Evolutionary conservation across 2,113 vertebrate genomes (phyloP), one percentile per base, ranked within the genome.

Genomic region (Gila orcuttii): DNA sequence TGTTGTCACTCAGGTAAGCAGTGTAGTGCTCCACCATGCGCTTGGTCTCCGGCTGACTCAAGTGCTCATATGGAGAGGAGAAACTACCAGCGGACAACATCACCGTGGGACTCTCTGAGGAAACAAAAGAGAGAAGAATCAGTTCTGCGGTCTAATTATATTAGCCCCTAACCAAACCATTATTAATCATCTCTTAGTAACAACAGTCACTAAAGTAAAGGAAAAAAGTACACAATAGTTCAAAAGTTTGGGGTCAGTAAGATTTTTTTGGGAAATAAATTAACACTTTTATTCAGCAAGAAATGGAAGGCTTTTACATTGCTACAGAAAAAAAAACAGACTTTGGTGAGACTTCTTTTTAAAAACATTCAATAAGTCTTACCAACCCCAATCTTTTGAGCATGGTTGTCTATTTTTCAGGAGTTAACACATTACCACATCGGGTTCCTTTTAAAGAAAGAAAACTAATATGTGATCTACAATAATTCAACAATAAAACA

Each of bases 1-100:
- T 99, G 95, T 99, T 99, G 92, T 99, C 98, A 0, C 98, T 99
- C 89, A 99, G 97, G 90, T 99, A 99, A 47, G 98, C 98, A 0
- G 98, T 99, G 95, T 99, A 99, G 89, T 99, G 98, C 89, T 99
- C 98, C 93, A 99, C 98, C 98, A 99, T 99, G 47, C 98, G 96
- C 93, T 98, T 99, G 1, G 98, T 99, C 93, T 99, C 98, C 0
- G 97, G 97, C 93, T 99, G 98, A 93, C 98, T 99, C 89, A 99
- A 96, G 90, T 99, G 98, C 75, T 99, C 98, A 0, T 99, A 99
- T 0, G 98, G 98, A 31, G 98, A 99, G 19, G 98, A 99, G 91
- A 99, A 99, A 87, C 98, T 98, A 68, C 97, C 97, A 0, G 98
- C 98, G n/a, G 98, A 95, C 85, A 99, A 93, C 98, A 99, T 99